phyloP scores from a whole-genome alignment of 2,797 vertebrate genomes.

The Nothura maculosa region DNA sequence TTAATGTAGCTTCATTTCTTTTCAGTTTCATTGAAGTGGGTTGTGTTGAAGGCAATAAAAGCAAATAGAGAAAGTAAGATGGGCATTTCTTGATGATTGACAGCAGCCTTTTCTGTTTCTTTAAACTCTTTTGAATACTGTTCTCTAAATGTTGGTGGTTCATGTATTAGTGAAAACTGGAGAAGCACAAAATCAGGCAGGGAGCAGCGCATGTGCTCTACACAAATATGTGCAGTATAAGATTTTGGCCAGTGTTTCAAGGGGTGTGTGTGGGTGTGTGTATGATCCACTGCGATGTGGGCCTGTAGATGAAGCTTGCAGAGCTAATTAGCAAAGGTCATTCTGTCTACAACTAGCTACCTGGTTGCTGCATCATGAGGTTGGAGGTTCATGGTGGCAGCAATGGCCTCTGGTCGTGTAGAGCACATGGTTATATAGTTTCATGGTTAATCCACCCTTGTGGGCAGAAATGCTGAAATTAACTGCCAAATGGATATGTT shows the following conservation, averaged over 20 bases:
- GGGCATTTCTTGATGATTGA: not conserved
- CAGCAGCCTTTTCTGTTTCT: not conserved
- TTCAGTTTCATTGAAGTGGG: not conserved
- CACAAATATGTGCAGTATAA: not conserved
- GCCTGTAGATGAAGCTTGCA: not conserved
- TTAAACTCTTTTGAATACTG: not conserved
- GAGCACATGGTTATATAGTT: not conserved
- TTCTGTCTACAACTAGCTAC: not conserved
- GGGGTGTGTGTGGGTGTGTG: too few species aligned
- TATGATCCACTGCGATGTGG: not conserved
- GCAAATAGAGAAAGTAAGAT: not conserved
- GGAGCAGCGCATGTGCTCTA: not conserved
- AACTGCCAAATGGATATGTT: conserved; percentile 21
- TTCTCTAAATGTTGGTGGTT: not conserved
- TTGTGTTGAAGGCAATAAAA: not conserved
- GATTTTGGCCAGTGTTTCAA: not conserved
- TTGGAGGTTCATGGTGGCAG: not conserved
- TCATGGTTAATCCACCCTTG: not conserved
- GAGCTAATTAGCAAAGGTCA: not conserved
- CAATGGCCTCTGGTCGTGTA: not conserved
- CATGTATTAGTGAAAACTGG: not conserved
- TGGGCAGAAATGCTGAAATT: not conserved
- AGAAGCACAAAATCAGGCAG: not conserved
- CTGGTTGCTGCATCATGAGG: not conserved
- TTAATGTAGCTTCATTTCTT: not conserved